Base-by-base conservation (phyloP, 2,113 vertebrate genomes). In the Thunnus thynnus region DNA sequence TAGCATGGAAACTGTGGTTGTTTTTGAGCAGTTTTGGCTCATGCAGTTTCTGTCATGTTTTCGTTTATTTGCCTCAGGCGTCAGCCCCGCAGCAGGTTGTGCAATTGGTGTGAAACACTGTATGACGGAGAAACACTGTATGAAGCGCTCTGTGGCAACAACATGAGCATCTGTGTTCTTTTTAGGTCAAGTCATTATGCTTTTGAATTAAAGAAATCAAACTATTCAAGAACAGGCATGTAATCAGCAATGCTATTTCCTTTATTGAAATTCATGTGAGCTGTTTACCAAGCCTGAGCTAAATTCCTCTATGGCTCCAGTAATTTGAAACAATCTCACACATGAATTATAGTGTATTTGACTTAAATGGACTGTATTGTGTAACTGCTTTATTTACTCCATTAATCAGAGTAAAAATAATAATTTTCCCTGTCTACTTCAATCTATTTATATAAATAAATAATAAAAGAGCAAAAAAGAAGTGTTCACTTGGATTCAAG, bases 1-100 rank as follows among this genome's bases (percentile, higher is more conserved):
- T 32, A 22, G 54, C 72, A 72, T 62, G 77, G 72, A 83, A 67
- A 71, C 65, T 70, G 18, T 47, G 68, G 32, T 76, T 88, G 41
- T 85, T 84, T 86, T 83, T 77, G 27, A 84, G 74, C 74, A 79
- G 71, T 78, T 88, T 87, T 83, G 87, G 65, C 72, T 90, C 89
- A 71, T 22, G 74, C 60, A 1, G 78, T 60, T 85, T 84, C 78
- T 84, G 69, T 90, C 79, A 88, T 88, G 79, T 92, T 92, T 89
- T 86, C 79, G 44, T 91, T 90, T 90, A 87, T 78, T 82, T 72
- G 60, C 86, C 78, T 72, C 68, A 25, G 85, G 81, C 25, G 41
- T 82, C 69, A 62, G 58, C 55, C 69, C 68, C 61, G 13, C 78
- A 74, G 80, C 78, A 56, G 71, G 66, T 65, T 75, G 66, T 55